phyloP scores from a whole-genome alignment of 2,113 vertebrate species.

The Datnioides undecimradiatus region DNA sequence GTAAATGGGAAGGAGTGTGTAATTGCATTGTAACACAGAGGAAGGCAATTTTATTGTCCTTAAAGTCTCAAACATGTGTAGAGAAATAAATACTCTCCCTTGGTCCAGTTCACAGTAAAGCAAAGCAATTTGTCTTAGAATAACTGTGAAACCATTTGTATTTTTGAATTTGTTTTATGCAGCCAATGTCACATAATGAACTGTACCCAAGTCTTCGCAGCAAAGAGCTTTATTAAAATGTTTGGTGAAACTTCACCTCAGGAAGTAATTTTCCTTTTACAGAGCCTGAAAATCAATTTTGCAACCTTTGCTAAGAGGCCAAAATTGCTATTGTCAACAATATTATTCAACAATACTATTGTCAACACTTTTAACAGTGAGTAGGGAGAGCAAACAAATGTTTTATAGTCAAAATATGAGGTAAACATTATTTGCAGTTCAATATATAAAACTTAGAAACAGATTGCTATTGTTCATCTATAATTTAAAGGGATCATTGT shows the following conservation, averaged over 20 bases:
- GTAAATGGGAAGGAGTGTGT: constrained; percentile 16
- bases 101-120: constrained; percentile 6
- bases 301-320: constrained; percentile 1
- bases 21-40: constrained; percentile 32
- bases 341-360: too few species aligned
- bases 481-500: background rate
- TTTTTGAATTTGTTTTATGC: constrained; percentile 20
- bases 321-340: background rate
- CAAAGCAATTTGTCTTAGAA: constrained; percentile 37
- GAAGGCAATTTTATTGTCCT: constrained; percentile 22
- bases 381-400: background rate
- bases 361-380: background rate
- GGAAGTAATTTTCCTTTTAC: constrained; percentile 9
- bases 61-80: constrained; percentile 18
- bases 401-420: background rate
- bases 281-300: constrained; percentile 23
- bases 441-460: background rate
- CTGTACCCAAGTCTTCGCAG: background rate
- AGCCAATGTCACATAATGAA: constrained; percentile 14
- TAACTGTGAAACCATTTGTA: constrained; percentile 3
- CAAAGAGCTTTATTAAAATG: constrained; percentile 19
- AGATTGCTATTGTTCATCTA: background rate
- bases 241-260: constrained; percentile 16
- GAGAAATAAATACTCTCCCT: constrained; percentile 8
- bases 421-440: background rate